Conservation (phyloP, 2,113 vertebrate species). For the Hyperoodon ampullatus region DNA sequence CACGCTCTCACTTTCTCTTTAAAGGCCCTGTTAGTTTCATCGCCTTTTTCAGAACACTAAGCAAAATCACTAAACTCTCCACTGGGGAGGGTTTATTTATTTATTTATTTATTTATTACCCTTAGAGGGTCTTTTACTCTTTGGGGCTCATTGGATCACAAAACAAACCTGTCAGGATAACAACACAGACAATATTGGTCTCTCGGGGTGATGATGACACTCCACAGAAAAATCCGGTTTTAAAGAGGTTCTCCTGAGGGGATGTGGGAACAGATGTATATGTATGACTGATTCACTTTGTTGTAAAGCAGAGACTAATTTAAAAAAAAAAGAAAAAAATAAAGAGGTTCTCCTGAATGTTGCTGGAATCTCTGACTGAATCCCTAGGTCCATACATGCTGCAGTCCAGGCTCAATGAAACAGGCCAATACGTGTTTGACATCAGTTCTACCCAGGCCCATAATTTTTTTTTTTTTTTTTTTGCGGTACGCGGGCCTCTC, state of each 20-base stretch:
- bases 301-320: too few relatives aligned
- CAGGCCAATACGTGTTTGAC: background rate
- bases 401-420: background rate
- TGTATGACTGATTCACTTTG: too few relatives aligned
- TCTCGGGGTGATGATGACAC: background rate
- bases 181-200: background rate
- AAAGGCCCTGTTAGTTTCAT: background rate
- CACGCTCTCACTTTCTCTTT: background rate
- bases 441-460: background rate
- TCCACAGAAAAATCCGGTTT: background rate
- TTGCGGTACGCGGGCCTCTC: too few relatives aligned
- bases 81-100: background rate
- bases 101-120: background rate
- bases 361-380: background rate
- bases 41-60: background rate
- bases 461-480: background rate
- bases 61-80: background rate
- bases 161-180: background rate
- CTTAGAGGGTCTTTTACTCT: background rate
- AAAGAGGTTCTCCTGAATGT: background rate
- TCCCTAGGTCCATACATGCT: background rate
- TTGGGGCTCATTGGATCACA: background rate
- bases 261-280: too few relatives aligned
- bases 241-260: background rate
- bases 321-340: background rate